These are phyloP conservation scores for Pinctada fucata DNA, from an alignment of 2,888 invertebrate species.

Conservation along the genomic window DNA sequence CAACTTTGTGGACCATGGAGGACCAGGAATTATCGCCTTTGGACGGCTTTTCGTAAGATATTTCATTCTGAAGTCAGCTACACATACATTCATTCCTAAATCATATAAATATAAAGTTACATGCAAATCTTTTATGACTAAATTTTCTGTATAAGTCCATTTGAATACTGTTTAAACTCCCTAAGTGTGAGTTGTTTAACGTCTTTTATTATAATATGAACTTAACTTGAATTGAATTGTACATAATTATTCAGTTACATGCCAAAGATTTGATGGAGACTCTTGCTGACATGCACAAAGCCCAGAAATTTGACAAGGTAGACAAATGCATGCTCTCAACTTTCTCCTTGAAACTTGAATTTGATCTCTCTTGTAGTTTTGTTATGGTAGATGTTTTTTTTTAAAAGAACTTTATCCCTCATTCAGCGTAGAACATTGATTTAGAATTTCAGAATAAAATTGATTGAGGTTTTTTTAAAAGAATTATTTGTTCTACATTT, in stretches of 20 bases:
- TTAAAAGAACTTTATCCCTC: no score
- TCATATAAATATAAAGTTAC: neutral
- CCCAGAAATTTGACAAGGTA: slow-evolving; percentile 53
- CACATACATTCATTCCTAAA: neutral
- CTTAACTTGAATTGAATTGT: no score
- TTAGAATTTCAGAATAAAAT: no score
- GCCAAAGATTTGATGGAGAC: slow-evolving; percentile 74
- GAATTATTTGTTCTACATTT: no score
- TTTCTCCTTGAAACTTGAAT: no score
- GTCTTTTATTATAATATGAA: no score
- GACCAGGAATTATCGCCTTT: slow-evolving; percentile 80
- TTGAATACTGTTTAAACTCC: neutral
- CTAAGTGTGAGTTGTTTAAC: neutral
- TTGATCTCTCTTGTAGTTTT: no score
- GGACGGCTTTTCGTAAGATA: slow-evolving; percentile 73
- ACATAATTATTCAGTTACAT: slow-evolving; percentile 66
- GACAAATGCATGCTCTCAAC: neutral
- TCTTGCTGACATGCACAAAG: slow-evolving; percentile 76
- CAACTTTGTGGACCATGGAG: slow-evolving; percentile 82
- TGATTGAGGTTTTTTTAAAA: no score
- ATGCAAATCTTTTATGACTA: neutral
- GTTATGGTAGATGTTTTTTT: no score
- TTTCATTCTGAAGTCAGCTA: neutral
- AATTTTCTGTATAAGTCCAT: neutral
- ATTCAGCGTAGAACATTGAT: no score